Conservation (phyloP, 2,113 vertebrate genomes). For the Carollia perspicillata region DNA sequence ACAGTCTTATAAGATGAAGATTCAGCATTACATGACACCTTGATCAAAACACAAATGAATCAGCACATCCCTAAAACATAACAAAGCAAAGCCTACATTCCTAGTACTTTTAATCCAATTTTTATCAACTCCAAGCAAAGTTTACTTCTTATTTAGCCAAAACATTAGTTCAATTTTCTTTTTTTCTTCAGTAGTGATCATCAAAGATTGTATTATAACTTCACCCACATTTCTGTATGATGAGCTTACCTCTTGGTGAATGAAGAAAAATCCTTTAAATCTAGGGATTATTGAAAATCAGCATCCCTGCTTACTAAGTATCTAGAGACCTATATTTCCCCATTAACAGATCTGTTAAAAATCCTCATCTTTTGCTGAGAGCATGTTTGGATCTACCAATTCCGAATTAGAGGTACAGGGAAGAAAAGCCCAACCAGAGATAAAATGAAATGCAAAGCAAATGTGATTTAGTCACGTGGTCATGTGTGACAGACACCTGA, state of each 20-base stretch:
- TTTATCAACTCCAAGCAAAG: constrained; percentile 39
- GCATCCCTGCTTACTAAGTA: not conserved
- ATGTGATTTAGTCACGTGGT: not conserved
- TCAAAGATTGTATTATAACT: not conserved
- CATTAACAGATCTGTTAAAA: constrained; percentile 31
- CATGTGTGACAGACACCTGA: not conserved
- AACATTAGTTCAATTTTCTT: constrained; percentile 33
- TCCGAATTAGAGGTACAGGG: not conserved
- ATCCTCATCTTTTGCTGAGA: constrained; percentile 25
- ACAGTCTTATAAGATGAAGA: not conserved
- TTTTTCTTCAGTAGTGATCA: not conserved
- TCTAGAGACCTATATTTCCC: not conserved
- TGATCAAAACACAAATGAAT: not conserved
- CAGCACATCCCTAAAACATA: not conserved
- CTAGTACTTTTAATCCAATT: constrained; percentile 14
- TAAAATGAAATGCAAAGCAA: not conserved
- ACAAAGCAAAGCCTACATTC: not conserved
- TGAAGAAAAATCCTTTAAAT: constrained; percentile 21
- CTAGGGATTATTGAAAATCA: constrained; percentile 42
- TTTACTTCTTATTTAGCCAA: constrained; percentile 2
- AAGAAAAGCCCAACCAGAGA: not conserved
- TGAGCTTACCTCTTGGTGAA: constrained; percentile 11
- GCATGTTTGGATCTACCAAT: not conserved
- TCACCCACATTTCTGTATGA: not conserved
- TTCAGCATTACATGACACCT: not conserved